Conservation (phyloP, 2,797 vertebrate species). For the Synanceia verrucosa region DNA sequence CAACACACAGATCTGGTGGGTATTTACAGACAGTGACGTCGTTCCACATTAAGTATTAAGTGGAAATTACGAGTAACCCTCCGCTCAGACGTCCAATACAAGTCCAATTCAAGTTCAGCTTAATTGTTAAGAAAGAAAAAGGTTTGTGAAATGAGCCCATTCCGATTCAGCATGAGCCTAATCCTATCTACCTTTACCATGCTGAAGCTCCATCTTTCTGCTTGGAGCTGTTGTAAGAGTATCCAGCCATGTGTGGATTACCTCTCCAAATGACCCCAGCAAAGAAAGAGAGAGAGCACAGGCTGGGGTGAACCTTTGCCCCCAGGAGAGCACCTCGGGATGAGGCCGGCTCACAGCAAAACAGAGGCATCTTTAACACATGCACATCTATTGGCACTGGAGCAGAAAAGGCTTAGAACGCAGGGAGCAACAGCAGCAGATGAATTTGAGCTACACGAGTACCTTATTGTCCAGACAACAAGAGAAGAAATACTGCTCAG, state of each 20-base stretch:
- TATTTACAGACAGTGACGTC: no score
- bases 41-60: no score
- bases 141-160: conserved; percentile 60
- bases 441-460: conserved; percentile 16
- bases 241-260: conserved; percentile 79
- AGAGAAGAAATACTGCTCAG: neutral
- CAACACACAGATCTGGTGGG: no score
- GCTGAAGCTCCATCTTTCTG: conserved; percentile 36
- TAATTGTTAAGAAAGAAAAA: conserved; percentile 55
- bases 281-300: conserved; percentile 15
- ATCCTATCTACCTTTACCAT: conserved; percentile 58
- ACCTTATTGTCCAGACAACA: conserved; percentile 38
- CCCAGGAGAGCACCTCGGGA: conserved; percentile 71
- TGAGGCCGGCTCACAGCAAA: conserved; percentile 61
- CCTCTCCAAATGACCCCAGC: conserved; percentile 69
- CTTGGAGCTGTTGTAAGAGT: conserved; percentile 35
- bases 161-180: conserved; percentile 54
- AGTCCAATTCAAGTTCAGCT: conserved; percentile 34
- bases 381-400: conserved; percentile 83
- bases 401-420: conserved; percentile 79
- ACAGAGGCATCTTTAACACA: conserved; percentile 75
- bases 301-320: conserved; percentile 57
- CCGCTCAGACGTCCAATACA: no score
- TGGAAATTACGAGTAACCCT: no score
- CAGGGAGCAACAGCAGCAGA: conserved; percentile 38